Percentiles rank a stretch among this genome's conserved stretches.
These are phyloP conservation scores for Agrochola litura DNA, from an alignment of 2,888 invertebrate species.

Conservation along the genomic window DNA sequence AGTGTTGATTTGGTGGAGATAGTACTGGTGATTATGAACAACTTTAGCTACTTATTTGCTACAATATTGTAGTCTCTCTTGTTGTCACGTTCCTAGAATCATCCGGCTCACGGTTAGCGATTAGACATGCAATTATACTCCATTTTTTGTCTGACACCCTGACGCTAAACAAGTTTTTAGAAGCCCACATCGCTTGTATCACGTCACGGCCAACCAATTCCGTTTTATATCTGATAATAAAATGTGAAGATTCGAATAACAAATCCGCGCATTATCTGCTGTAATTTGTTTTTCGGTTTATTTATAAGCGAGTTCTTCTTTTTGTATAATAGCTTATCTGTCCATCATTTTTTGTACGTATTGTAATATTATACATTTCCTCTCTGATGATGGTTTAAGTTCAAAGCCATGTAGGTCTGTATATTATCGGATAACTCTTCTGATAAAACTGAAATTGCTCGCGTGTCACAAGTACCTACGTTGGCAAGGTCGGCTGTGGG, in stretches of 20 bases:
- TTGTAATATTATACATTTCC: constrained; percentile 5
- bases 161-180: constrained; percentile 69
- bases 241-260: constrained; percentile 38
- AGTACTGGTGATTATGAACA: not conserved
- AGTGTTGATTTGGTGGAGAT: not conserved
- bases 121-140: constrained; percentile 71
- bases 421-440: constrained; percentile 30
- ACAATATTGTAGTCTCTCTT: constrained; percentile 24
- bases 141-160: constrained; percentile 68
- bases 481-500: constrained; percentile 52
- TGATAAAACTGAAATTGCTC: constrained; percentile 43
- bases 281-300: constrained; percentile 27
- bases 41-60: constrained; percentile 4
- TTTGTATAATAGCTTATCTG: not conserved
- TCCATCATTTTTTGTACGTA: constrained; percentile 2
- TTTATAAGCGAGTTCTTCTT: not conserved
- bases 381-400: constrained; percentile 10
- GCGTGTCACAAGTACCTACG: constrained; percentile 33
- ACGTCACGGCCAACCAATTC: constrained; percentile 61
- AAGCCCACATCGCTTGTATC: constrained; percentile 49
- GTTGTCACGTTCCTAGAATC: constrained; percentile 56
- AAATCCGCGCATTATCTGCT: constrained; percentile 12
- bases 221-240: constrained; percentile 52
- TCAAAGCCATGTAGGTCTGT: constrained; percentile 34
- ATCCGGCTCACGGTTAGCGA: constrained; percentile 61